A percentile compares a stretch with the other conserved stretches of the same genome.
Evolutionary conservation across 2,888 invertebrate genomes (phyloP).

Genomic region (Acrobasis consociella): DNA sequence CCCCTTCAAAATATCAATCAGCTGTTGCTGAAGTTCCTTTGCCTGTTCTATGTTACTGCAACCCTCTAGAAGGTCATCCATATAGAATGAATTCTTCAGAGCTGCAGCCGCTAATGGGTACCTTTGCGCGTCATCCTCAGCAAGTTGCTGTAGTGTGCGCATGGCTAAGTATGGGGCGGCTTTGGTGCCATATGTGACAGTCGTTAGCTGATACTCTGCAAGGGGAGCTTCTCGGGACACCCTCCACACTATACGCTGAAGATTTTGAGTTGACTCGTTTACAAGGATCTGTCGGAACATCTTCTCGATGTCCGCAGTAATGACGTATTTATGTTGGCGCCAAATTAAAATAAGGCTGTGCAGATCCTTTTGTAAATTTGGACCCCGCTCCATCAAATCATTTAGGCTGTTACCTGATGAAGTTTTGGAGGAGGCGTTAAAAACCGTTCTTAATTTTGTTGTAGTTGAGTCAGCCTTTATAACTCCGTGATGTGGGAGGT

Average conservation of each 20-base stretch:
- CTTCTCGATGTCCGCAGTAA: conserved; percentile 33
- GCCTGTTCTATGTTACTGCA: background rate
- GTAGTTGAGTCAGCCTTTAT: conserved; percentile 23
- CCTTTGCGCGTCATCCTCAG: conserved; percentile 12
- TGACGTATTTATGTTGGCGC: conserved; percentile 29
- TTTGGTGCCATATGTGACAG: no score
- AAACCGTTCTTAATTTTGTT: conserved; percentile 19
- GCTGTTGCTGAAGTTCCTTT: background rate
- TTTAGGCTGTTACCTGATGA: conserved; percentile 29
- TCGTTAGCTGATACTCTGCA: no score
- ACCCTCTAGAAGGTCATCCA: conserved; percentile 16
- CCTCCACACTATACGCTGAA: no score
- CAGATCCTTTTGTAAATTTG: conserved; percentile 30
- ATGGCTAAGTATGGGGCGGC: conserved; percentile 21
- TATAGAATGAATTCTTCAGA: conserved; percentile 5
- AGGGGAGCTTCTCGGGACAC: no score
- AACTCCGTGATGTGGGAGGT: conserved; percentile 25
- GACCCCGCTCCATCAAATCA: conserved; percentile 31
- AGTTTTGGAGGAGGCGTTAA: conserved; percentile 24
- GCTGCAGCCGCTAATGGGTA: conserved; percentile 16
- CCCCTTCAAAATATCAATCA: conserved; percentile 18
- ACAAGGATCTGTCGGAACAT: conserved; percentile 31
- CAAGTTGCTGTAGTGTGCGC: conserved; percentile 23
- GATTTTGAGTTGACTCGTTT: no score
- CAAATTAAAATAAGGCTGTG: conserved; percentile 27